phyloP scores from a whole-genome alignment of 1,140 invertebrate genomes.

The Drosophila mauritiana region DNA sequence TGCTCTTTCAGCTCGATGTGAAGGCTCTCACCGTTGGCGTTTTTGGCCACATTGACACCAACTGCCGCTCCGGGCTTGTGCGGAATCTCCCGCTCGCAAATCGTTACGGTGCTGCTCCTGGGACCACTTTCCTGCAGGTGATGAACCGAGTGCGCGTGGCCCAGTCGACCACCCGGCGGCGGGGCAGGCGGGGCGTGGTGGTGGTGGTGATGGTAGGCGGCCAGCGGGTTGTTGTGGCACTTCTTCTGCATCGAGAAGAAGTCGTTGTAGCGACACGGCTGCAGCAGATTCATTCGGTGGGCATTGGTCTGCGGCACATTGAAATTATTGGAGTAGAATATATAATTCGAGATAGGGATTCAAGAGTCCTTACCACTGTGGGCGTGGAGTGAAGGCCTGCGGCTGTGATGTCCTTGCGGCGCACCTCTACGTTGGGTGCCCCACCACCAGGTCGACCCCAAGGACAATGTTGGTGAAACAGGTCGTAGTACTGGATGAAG shows the following conservation, averaged over 20 bases:
- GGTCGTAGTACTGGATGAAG: conserved; percentile 82
- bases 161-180: conserved; percentile 49
- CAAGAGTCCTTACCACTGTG: conserved; percentile 59
- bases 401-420: conserved; percentile 85
- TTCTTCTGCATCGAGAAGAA: conserved; percentile 77
- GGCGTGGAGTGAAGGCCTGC: conserved; percentile 85
- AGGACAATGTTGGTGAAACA: conserved; percentile 85
- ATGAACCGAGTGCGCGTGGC: conserved; percentile 71
- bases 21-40: conserved; percentile 81
- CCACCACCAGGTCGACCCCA: conserved; percentile 84
- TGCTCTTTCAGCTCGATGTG: conserved; percentile 85
- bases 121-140: conserved; percentile 73
- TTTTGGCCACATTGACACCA: conserved; percentile 67
- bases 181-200: conserved; percentile 61
- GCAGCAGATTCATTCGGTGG: conserved; percentile 70
- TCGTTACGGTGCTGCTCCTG: conserved; percentile 69
- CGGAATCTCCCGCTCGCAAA: conserved; percentile 70
- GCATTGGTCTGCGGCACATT: conserved; percentile 52
- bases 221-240: conserved; percentile 68
- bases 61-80: conserved; percentile 38
- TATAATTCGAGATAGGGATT: not conserved
- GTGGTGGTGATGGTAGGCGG: conserved; percentile 60
- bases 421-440: conserved; percentile 84
- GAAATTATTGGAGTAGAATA: too few species aligned
- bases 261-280: conserved; percentile 79